Conservation (phyloP, 2,113 vertebrate species). For the Melanocharis versteri region DNA sequence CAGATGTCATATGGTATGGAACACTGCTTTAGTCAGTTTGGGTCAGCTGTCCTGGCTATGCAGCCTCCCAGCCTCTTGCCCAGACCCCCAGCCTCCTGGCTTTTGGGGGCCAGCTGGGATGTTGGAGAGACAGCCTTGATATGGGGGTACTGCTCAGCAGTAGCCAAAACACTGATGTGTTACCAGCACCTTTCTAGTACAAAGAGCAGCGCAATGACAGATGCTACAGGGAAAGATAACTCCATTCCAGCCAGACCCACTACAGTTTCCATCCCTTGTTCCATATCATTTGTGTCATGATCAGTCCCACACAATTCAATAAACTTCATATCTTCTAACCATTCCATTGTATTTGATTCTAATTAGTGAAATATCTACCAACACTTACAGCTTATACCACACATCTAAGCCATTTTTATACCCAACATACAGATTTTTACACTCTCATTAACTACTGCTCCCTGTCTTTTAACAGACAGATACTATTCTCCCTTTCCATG, state of each 20-base stretch:
- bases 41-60: neutral
- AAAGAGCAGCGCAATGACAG: neutral
- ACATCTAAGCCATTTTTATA: neutral
- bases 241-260: neutral
- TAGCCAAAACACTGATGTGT: neutral
- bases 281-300: neutral
- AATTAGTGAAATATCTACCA: neutral
- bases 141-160: neutral
- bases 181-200: neutral
- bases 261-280: neutral
- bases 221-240: fast-evolving
- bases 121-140: neutral
- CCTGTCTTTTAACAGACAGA: neutral
- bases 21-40: neutral
- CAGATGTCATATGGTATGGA: neutral
- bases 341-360: neutral
- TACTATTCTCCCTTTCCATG: neutral
- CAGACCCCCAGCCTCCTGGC: neutral
- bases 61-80: neutral
- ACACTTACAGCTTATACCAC: neutral
- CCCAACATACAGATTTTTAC: neutral
- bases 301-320: neutral
- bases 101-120: fast-evolving
- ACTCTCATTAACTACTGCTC: neutral
- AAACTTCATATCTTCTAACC: neutral